Evolutionary conservation across 1,140 invertebrate species (phyloP).

Genomic region (Tetranychus urticae): DNA sequence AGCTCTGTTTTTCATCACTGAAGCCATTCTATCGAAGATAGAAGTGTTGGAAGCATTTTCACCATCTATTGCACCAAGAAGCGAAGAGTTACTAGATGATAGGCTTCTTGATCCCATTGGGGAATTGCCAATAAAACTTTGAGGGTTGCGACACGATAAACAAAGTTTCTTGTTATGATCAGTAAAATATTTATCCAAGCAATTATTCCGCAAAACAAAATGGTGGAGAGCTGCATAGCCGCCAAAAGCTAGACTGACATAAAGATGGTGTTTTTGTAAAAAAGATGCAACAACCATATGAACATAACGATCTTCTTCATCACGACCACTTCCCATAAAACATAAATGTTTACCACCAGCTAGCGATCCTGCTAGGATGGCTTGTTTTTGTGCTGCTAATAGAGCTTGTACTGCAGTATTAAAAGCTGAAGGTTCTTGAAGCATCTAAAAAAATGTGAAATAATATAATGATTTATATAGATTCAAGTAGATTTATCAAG

Average conservation of each 20-base stretch:
- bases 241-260: constrained; percentile 71
- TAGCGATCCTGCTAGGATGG: constrained; percentile 56
- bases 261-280: constrained; percentile 72
- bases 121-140: neutral
- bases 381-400: constrained; percentile 63
- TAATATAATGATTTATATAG: constrained; percentile 1
- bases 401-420: constrained; percentile 80
- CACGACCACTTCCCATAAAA: constrained; percentile 80
- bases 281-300: constrained; percentile 97
- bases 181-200: constrained; percentile 14
- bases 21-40: constrained; percentile 12
- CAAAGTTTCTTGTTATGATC: constrained; percentile 19
- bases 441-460: constrained; percentile 34
- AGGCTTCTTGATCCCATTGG: neutral
- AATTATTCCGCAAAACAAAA: constrained; percentile 13
- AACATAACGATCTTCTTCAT: constrained; percentile 86
- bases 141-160: constrained; percentile 4
- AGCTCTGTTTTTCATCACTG: constrained; percentile 61
- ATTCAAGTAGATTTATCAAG: neutral
- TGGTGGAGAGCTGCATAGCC: constrained; percentile 42
- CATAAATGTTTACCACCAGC: constrained; percentile 88
- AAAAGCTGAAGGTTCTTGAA: constrained; percentile 83
- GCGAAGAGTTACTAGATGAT: neutral
- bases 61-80: neutral
- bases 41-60: neutral